phyloP scores from a whole-genome alignment of 2,888 invertebrate genomes.

The Coelinius sp. region DNA sequence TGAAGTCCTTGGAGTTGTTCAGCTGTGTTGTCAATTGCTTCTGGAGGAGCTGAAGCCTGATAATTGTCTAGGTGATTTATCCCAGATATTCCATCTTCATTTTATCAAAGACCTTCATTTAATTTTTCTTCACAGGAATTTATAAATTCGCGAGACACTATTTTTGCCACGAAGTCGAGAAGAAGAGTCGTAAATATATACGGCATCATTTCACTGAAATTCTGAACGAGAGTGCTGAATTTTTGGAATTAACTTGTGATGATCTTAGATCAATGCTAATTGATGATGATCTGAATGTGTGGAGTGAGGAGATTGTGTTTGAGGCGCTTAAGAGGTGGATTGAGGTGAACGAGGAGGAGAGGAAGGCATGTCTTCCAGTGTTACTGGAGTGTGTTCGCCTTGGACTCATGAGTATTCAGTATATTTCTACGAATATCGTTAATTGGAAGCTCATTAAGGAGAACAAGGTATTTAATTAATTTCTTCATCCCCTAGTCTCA shows the following conservation, averaged over 20 bases:
- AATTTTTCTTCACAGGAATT: conserved; percentile 74
- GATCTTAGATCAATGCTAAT: conserved; percentile 78
- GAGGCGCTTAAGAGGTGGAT: conserved; percentile 83
- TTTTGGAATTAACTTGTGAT: conserved; percentile 75
- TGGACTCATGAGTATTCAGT: conserved; percentile 76
- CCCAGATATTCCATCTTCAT: too few species aligned
- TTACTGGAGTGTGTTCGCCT: conserved; percentile 78
- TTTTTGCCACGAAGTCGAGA: conserved; percentile 79
- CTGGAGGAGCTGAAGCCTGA: conserved; percentile 76
- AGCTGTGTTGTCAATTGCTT: conserved; percentile 79
- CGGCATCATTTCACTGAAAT: conserved; percentile 76
- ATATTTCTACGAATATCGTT: conserved; percentile 74
- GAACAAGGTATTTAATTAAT: conserved; percentile 70
- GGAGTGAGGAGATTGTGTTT: conserved; percentile 82
- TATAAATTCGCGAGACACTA: conserved; percentile 80
- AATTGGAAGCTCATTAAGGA: conserved; percentile 74
- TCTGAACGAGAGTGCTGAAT: conserved; percentile 77
- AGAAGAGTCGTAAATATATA: conserved; percentile 75
- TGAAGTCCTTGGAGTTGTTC: conserved; percentile 81
- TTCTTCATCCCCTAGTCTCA: not conserved
- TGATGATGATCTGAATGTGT: conserved; percentile 82
- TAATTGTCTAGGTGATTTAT: conserved; percentile 78
- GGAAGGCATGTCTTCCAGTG: conserved; percentile 74
- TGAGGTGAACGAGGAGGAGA: conserved; percentile 74
- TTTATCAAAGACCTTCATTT: too few species aligned